Conservation (phyloP, 2,797 vertebrate species). For the Trachops cirrhosus region DNA sequence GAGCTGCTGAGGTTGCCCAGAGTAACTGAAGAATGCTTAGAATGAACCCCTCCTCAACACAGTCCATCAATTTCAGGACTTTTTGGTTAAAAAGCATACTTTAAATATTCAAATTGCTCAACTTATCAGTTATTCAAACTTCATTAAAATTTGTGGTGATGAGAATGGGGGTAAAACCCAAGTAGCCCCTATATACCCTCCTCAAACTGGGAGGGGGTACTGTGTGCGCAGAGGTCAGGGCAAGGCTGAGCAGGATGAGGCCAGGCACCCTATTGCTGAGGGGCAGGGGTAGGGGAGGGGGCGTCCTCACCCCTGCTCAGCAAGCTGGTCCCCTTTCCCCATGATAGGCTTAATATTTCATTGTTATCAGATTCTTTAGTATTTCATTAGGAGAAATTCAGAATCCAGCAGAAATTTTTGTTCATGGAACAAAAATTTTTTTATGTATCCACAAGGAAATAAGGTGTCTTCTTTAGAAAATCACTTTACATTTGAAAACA, state of each 20-base stretch:
- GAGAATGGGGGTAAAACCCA: background rate
- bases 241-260: background rate
- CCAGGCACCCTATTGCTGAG: background rate
- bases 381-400: background rate
- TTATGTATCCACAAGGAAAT: background rate
- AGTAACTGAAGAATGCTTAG: background rate
- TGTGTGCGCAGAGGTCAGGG: background rate
- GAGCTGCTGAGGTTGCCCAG: background rate
- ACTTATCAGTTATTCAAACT: background rate
- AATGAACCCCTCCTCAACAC: background rate
- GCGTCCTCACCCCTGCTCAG: background rate
- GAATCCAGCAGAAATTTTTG: background rate
- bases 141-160: background rate
- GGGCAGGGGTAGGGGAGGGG: too few relatives aligned
- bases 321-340: background rate
- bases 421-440: background rate
- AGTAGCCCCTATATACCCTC: accelerated
- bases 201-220: too few relatives aligned
- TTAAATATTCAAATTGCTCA: background rate
- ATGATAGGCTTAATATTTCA: background rate
- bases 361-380: background rate
- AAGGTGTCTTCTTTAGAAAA: background rate
- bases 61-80: background rate
- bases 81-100: background rate
- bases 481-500: background rate